phyloP scores from a whole-genome alignment of 2,888 invertebrate species.

The Oscheius sp. region DNA sequence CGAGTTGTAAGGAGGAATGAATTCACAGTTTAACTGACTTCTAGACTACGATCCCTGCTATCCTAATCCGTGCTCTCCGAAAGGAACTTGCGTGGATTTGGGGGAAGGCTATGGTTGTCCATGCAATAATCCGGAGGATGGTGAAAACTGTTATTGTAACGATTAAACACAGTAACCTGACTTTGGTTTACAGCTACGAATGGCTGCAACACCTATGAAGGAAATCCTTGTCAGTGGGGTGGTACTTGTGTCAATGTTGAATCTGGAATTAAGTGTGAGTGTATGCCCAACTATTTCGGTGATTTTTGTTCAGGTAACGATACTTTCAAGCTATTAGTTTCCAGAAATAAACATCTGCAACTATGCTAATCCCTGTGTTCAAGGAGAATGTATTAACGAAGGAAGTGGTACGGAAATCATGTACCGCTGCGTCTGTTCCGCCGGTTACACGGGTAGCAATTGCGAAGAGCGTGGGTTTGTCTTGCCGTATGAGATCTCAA shows the following conservation, averaged over 20 bases:
- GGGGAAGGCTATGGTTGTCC: constrained; percentile 31
- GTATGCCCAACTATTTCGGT: constrained; percentile 35
- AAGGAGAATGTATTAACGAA: constrained; percentile 35
- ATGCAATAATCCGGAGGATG: constrained; percentile 35
- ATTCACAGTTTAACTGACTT: background rate
- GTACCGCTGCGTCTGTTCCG: constrained; percentile 38
- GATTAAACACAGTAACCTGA: background rate
- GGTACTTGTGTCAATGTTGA: constrained; percentile 34
- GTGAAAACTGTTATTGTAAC: constrained; percentile 15
- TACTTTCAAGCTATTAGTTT: background rate
- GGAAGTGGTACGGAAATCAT: constrained; percentile 25
- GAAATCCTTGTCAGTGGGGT: constrained; percentile 11
- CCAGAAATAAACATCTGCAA: constrained; percentile 33
- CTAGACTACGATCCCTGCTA: too few relatives aligned
- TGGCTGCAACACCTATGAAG: constrained; percentile 2
- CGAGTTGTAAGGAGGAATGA: background rate
- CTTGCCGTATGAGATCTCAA: too few relatives aligned
- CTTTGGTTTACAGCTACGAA: too few relatives aligned
- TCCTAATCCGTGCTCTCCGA: constrained; percentile 6
- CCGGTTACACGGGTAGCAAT: constrained; percentile 37
- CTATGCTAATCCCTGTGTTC: constrained; percentile 41
- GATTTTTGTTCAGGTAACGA: too few relatives aligned
- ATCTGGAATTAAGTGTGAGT: too few relatives aligned
- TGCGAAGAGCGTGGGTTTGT: constrained; percentile 42
- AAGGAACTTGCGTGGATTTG: constrained; percentile 35